These are phyloP conservation scores for Mugil cephalus DNA, from an alignment of 2,113 vertebrate genomes.

Conservation along the genomic window DNA sequence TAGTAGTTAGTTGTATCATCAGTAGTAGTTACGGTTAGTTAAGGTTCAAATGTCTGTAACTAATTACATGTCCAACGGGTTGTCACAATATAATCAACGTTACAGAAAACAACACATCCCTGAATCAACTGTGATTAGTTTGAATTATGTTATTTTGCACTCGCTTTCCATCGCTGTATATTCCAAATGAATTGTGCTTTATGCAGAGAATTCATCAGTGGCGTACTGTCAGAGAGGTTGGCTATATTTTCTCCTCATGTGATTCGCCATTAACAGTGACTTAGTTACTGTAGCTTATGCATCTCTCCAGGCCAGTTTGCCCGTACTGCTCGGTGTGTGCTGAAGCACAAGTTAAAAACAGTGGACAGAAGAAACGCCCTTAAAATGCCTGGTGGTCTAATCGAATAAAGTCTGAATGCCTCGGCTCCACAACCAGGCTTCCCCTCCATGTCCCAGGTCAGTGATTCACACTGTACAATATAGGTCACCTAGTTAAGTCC, in stretches of 20 bases:
- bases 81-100: not conserved
- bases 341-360: constrained; percentile 35
- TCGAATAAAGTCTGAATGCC: constrained; percentile 59
- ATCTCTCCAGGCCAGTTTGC: constrained; percentile 14
- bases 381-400: constrained; percentile 39
- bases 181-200: not conserved
- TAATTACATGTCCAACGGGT: not conserved
- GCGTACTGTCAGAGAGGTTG: not conserved
- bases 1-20: no score
- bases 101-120: not conserved
- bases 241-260: not conserved
- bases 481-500: constrained; percentile 26
- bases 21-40: constrained; percentile 8
- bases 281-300: not conserved
- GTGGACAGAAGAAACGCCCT: not conserved
- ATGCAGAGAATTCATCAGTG: no score
- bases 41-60: not conserved
- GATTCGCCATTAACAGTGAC: not conserved
- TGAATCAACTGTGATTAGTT: not conserved
- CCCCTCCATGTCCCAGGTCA: constrained; percentile 32
- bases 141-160: not conserved
- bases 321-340: constrained; percentile 4
- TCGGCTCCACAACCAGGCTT: constrained; percentile 15
- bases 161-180: not conserved
- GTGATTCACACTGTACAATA: constrained; percentile 9